Conservation (phyloP, 2,113 vertebrate species). For the Cyrtonyx montezumae region DNA sequence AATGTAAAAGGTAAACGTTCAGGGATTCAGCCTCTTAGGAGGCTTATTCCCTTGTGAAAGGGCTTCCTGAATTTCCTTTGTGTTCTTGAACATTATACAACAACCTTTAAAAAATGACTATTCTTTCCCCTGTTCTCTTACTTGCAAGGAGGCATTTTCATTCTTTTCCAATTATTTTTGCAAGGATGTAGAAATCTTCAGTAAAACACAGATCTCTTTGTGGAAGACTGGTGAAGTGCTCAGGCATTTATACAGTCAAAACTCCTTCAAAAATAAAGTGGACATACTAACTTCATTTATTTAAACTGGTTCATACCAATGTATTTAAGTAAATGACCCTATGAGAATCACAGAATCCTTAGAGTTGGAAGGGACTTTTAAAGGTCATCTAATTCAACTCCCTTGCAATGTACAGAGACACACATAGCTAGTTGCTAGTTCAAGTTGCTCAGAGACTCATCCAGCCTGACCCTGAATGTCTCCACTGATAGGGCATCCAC, state of each 20-base stretch:
- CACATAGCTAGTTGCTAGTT: too few species aligned
- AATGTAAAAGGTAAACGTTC: not conserved
- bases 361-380: too few species aligned
- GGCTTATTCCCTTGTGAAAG: not conserved
- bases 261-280: not conserved
- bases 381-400: too few species aligned
- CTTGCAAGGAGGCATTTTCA: not conserved
- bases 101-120: not conserved
- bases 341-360: not conserved
- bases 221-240: not conserved
- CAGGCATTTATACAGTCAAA: not conserved
- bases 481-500: too few species aligned
- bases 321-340: not conserved
- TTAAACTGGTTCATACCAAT: not conserved
- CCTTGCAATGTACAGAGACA: too few species aligned
- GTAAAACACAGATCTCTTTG: not conserved
- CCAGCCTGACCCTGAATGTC: too few species aligned
- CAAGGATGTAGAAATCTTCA: not conserved
- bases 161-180: not conserved
- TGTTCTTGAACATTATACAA: not conserved
- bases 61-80: not conserved
- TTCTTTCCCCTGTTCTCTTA: not conserved
- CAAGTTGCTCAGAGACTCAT: too few species aligned
- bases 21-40: not conserved
- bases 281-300: not conserved